Percentiles rank a stretch among this genome's conserved stretches.
phyloP scores from a whole-genome alignment of 2,888 invertebrate genomes.

The Mactromeris polynyma region DNA sequence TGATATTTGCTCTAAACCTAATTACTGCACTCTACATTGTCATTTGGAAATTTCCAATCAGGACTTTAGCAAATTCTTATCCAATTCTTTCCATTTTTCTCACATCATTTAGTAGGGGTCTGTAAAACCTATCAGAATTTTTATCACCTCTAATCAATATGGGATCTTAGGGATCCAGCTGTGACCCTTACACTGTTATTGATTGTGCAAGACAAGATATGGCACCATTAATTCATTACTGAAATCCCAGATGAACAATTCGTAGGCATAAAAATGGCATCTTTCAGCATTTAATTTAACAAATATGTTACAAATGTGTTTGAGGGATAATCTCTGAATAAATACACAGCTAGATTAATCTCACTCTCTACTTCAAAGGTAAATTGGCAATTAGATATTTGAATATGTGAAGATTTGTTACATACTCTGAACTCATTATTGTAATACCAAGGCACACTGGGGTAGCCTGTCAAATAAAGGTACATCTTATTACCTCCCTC shows the following conservation, averaged over 20 bases:
- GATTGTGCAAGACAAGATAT: slow-evolving; percentile 17
- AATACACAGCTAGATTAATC: not conserved
- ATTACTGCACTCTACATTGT: not conserved
- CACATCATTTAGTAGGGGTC: slow-evolving; percentile 28
- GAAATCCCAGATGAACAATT: slow-evolving; percentile 3
- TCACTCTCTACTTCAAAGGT: not conserved
- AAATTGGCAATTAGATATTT: not conserved
- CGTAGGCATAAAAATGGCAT: not conserved
- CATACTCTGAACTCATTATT: not conserved
- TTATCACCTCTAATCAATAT: slow-evolving; percentile 48
- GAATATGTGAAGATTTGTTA: not conserved
- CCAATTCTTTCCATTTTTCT: slow-evolving; percentile 30
- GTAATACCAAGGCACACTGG: not conserved
- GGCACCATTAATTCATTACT: not conserved
- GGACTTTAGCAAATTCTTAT: not conserved
- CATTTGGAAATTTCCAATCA: not conserved
- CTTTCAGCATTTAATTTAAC: not conserved
- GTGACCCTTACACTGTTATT: slow-evolving; percentile 2
- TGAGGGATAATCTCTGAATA: not conserved
- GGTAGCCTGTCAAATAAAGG: not conserved
- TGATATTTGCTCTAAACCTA: slow-evolving; percentile 8
- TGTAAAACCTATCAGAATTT: slow-evolving; percentile 52
- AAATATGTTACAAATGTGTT: slow-evolving; percentile 1
- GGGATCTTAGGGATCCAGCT: slow-evolving; percentile 18
- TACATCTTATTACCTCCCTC: slow-evolving; percentile 25